These are phyloP conservation scores for Sinohyriopsis cumingii DNA, from an alignment of 2,888 invertebrate species.

Conservation along the genomic window DNA sequence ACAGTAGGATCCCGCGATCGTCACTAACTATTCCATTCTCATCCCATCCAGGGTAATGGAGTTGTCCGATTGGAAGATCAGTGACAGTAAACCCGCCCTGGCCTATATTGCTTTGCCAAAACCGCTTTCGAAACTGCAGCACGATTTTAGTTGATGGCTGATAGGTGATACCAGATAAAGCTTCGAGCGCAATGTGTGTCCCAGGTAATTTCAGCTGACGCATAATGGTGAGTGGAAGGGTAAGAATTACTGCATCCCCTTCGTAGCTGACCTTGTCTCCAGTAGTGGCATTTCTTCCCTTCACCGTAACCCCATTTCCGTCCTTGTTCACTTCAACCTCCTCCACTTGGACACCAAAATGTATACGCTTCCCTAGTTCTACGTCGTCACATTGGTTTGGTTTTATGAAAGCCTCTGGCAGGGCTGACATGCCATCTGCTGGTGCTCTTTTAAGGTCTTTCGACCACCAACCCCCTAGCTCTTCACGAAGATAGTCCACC, in stretches of 20 bases:
- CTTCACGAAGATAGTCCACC: constrained; percentile 18
- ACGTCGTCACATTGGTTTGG: constrained; percentile 1
- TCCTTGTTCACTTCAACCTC: constrained; percentile 12
- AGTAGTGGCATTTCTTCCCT: constrained; percentile 12
- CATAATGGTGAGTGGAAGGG: constrained; percentile 25
- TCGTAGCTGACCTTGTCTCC: constrained; percentile 1
- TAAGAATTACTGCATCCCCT: constrained; percentile 32
- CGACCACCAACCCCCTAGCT: constrained; percentile 24
- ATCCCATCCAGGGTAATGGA: constrained; percentile 16
- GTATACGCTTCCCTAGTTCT: constrained; percentile 9
- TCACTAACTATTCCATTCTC: constrained; percentile 13
- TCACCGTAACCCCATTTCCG: constrained; percentile 13
- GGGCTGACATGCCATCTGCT: constrained; percentile 17
- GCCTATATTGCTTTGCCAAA: constrained; percentile 27
- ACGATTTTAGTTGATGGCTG: constrained; percentile 25
- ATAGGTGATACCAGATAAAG: constrained; percentile 14
- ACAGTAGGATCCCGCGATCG: constrained; percentile 22
- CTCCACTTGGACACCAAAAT: constrained; percentile 13
- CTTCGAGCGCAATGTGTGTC: constrained; percentile 1
- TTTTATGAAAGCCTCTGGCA: constrained; percentile 12
- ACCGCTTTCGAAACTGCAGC: constrained; percentile 26
- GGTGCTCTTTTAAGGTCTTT: constrained; percentile 15
- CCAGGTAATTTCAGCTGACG: constrained; percentile 24
- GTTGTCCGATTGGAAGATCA: constrained; percentile 16
- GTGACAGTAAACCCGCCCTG: constrained; percentile 27